Evolutionary conservation across 2,113 vertebrate species (phyloP).

Genomic region (Gavialis gangeticus): DNA sequence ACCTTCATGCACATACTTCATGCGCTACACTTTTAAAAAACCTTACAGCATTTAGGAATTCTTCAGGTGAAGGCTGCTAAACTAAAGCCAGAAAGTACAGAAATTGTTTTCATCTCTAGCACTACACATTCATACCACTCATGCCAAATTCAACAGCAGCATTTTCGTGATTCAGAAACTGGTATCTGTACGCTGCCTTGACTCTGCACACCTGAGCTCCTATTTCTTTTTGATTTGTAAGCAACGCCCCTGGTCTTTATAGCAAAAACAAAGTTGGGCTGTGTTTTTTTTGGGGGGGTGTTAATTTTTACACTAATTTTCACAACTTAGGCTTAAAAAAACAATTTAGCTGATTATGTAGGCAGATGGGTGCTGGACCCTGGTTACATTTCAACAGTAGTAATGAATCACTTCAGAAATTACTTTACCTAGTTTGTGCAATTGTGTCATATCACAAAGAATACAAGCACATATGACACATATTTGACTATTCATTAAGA

Average conservation of each 20-base stretch:
- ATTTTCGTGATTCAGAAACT: background rate
- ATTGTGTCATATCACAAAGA: background rate
- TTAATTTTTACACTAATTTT: background rate
- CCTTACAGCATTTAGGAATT: background rate
- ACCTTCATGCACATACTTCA: background rate
- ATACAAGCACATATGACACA: background rate
- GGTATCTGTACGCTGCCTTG: background rate
- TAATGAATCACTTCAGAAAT: background rate
- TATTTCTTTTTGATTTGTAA: background rate
- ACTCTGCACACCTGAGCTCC: background rate
- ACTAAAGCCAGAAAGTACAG: background rate
- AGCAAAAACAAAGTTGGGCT: background rate
- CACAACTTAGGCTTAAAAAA: background rate
- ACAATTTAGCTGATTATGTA: background rate
- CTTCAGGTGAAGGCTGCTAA: background rate
- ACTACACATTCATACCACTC: background rate
- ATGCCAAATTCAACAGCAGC: background rate
- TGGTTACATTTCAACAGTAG: background rate
- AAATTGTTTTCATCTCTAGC: background rate
- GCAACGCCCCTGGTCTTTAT: background rate
- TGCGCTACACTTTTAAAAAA: background rate
- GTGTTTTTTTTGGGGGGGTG: background rate
- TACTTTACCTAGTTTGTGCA: background rate
- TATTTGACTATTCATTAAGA: background rate
- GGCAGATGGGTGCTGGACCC: background rate